Base-by-base conservation (phyloP, 2,113 vertebrate genomes). In the Ptilonorhynchus violaceus region DNA sequence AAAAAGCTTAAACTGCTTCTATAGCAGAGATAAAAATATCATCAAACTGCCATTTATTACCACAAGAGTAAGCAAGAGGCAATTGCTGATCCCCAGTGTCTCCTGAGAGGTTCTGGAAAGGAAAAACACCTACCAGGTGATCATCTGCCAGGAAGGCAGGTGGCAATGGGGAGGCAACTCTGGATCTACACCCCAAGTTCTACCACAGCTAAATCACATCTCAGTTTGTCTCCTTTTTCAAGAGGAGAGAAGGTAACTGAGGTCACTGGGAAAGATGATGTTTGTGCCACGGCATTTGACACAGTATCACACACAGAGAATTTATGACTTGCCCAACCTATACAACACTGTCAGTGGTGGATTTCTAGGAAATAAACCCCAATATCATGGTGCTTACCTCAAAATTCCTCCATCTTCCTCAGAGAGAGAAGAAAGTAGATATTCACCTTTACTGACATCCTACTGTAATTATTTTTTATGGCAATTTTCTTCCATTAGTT, bases 381-480 rank as follows among this genome's bases (percentile, higher is more conserved):
- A 50, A 80, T 46, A 73, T 30, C 50, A 49, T 9, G 21, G 44
- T 47, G 28, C 33, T 73, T 44, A 42, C 17, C 27, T 82, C 69
- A 95, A 69, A 88, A 87, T 62, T 92, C 39, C 44, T 81, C n/a
- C 41, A 47, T 89, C 33, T 88, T 60, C 49, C 56, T 85, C 55
- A 60, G 58, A 58, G 7, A 73, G 15, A 52, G n/a, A 89, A 91
- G 50, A 94, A 89, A 89, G 79, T 93, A 93, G 75, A 88, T 83
- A 35, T 55, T 83, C 67, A 92, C 85, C 85, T 94, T 92, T 84
- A 93, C 41, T 62, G 27, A 58, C n/a, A 8, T 79, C 83, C 80
- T 35, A 83, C 76, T 50, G 81, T 53, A 96, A 94, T 94, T 90
- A 92, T 85, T 94, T 94, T 89, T 91, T 72, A 95, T 44, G 30